Percentiles rank a stretch among this genome's conserved stretches.
Evolutionary conservation across 2,888 invertebrate species (phyloP).

Genomic region (Bhutanitis thaidina): DNA sequence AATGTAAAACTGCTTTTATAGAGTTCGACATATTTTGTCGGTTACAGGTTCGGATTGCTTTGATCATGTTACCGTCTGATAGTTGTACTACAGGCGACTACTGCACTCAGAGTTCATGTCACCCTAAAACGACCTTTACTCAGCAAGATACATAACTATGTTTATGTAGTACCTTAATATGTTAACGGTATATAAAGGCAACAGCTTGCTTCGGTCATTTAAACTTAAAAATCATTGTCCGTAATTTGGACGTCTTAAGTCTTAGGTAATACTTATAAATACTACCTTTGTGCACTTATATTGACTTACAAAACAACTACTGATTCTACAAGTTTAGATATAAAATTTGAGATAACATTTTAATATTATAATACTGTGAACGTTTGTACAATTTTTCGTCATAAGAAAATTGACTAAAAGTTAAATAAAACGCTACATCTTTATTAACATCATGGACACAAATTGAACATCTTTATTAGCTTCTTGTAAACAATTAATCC

Average conservation of each 20-base stretch:
- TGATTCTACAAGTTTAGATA: no score
- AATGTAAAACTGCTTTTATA: constrained; percentile 11
- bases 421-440: no score
- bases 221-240: constrained; percentile 29
- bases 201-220: constrained; percentile 42
- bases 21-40: constrained; percentile 23
- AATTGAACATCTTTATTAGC: no score
- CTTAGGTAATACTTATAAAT: constrained; percentile 27
- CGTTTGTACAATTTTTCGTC: no score
- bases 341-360: no score
- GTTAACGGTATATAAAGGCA: constrained; percentile 27
- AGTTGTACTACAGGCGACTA: constrained; percentile 23
- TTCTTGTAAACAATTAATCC: no score
- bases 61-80: constrained; percentile 52
- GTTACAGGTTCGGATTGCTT: constrained; percentile 48
- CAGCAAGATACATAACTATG: not conserved
- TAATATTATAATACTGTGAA: no score
- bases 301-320: no score
- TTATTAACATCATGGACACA: no score
- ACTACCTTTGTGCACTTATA: not conserved
- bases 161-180: not conserved
- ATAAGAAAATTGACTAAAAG: no score
- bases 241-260: constrained; percentile 36
- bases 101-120: not conserved
- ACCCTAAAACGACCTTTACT: not conserved